phyloP scores from a whole-genome alignment of 2,797 vertebrate genomes.

The Leuciscus waleckii region DNA sequence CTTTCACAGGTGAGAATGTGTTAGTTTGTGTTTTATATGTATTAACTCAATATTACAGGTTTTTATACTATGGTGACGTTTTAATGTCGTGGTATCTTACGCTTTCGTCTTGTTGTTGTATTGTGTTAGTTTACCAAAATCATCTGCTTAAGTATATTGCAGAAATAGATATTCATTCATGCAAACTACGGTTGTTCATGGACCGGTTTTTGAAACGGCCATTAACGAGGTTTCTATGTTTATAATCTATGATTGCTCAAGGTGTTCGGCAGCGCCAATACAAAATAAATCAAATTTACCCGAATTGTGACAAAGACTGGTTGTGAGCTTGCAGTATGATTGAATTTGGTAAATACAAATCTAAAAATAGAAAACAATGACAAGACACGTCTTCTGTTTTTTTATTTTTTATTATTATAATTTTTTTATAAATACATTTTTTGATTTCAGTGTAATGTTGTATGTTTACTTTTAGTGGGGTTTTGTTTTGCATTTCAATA shows the following conservation, averaged over 20 bases:
- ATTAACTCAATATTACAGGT: not conserved
- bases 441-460: too few species aligned
- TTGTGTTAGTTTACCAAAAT: not conserved
- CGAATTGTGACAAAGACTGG: too few species aligned
- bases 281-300: too few species aligned
- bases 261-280: not conserved
- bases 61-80: too few species aligned
- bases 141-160: not conserved
- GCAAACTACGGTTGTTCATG: too few species aligned
- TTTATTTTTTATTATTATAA: too few species aligned
- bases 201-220: too few species aligned
- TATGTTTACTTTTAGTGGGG: too few species aligned
- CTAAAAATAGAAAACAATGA: not conserved
- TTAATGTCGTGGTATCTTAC: not conserved
- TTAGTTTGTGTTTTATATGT: not conserved
- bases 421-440: too few species aligned
- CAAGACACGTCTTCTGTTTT: not conserved
- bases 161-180: not conserved
- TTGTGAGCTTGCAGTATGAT: not conserved
- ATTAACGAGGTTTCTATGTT: rapidly evolving
- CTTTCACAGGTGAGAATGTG: not conserved
- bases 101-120: not conserved
- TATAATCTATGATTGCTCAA: too few species aligned
- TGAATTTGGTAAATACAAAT: not conserved
- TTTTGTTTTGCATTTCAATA: too few species aligned